Base-by-base conservation (phyloP, 2,113 vertebrate species). In the Nesospiza acunhae region DNA sequence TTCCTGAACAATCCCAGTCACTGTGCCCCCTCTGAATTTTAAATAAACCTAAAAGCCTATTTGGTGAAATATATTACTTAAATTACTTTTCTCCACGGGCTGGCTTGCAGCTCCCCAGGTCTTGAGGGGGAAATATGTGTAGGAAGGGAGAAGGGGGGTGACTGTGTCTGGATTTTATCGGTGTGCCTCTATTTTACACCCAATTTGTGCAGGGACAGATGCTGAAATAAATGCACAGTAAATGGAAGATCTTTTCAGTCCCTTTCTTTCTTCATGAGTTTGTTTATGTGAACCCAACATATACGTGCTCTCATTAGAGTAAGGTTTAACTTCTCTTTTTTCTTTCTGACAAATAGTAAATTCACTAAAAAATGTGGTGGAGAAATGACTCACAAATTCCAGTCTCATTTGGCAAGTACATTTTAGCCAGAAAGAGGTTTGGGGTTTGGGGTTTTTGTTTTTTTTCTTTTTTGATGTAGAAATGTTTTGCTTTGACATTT, bases 371-470 rank as follows among this genome's bases (percentile, higher is more conserved):
- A 84, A 95, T 77, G 85, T 35, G 15, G 31, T 58, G 16, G 53
- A 83, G 94, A 66, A 96, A 66, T 90, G 72, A 93, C 83, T 97
- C 90, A 94, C 59, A 86, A 94, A 95, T 93, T 93, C 90, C 95
- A 83, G 28, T 23, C 79, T 90, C 60, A 88, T 95, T 93, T 88
- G 83, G 82, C 92, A 83, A 95, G 46, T 41, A 39, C 5, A 2
- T 80, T 85, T 90, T 33, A 84, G 63, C 85, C 85, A 92, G 92
- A 88, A 74, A 83, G 31, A 41, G 17, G 23, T 37, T 74, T 68
- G 70, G 60, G 59, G 9, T 5, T 73, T 37, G 13, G 23, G 33
- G 16, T 13, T n/a, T 56, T 31, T 74, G 6, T n/a, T 35, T 47
- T 59, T 46, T 53, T 77, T 5, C 11, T 41, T 73, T 80, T 77